Evolutionary conservation across 1,140 invertebrate genomes (phyloP).

Genomic region (Cepaea nemoralis): DNA sequence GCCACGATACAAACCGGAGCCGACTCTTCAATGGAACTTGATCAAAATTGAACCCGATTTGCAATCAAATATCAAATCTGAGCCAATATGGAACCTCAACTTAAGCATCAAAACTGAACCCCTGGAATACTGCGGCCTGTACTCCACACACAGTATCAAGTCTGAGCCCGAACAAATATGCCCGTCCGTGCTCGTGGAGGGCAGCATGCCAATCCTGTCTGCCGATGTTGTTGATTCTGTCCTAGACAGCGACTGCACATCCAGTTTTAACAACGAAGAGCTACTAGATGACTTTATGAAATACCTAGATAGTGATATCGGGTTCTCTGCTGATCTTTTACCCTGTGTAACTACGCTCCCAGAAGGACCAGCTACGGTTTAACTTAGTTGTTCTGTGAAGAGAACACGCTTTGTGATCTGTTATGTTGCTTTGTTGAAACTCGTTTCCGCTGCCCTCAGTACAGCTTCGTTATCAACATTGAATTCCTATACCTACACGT

Average conservation of each 20-base stretch:
- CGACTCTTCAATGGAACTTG: not conserved
- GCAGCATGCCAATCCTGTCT: slow-evolving; percentile 15
- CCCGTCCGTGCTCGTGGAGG: not conserved
- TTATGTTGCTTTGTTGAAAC: not conserved
- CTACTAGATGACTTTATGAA: slow-evolving; percentile 24
- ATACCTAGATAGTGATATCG: not conserved
- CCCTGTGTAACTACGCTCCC: slow-evolving; percentile 6
- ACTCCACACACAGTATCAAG: not conserved
- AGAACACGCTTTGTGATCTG: not conserved
- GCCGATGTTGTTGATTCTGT: not conserved
- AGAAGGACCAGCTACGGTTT: slow-evolving; percentile 29
- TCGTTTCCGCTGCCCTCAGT: not conserved
- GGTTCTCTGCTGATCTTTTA: not conserved
- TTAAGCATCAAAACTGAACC: slow-evolving; percentile 16
- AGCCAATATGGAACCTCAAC: not conserved
- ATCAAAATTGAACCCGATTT: not conserved
- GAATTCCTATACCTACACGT: too few relatives aligned
- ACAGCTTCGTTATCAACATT: too few relatives aligned
- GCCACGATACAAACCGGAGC: not conserved
- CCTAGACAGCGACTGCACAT: not conserved
- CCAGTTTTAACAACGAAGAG: slow-evolving; percentile 18
- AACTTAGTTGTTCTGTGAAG: not conserved
- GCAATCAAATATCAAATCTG: not conserved
- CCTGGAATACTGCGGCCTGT: not conserved
- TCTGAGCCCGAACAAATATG: slow-evolving; percentile 8